These are phyloP conservation scores for Lontra canadensis DNA, from an alignment of 2,113 vertebrate species.

Conservation along the genomic window DNA sequence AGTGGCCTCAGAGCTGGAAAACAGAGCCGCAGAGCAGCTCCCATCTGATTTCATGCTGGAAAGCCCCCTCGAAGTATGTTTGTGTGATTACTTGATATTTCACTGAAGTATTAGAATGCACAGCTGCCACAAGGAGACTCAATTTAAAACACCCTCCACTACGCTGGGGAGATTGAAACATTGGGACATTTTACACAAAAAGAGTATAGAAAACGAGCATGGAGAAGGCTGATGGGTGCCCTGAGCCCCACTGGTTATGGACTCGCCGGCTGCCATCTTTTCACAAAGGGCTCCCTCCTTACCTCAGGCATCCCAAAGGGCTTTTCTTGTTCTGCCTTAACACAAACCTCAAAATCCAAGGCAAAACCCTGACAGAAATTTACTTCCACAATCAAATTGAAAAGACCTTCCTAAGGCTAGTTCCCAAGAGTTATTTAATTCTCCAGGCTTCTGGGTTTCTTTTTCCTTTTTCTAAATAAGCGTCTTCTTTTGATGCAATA, in stretches of 20 bases:
- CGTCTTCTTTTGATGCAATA: conserved; percentile 66
- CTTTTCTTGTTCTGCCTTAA: conserved; percentile 47
- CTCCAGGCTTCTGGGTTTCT: conserved; percentile 53
- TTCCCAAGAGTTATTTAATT: conserved; percentile 66
- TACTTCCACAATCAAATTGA: conserved; percentile 52
- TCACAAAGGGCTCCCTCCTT: neutral
- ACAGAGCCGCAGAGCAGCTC: accelerated
- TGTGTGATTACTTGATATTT: neutral
- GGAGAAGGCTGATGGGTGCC: neutral
- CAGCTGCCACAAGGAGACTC: neutral
- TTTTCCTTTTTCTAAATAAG: conserved; percentile 62
- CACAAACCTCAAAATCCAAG: conserved; percentile 47
- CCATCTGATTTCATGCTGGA: neutral
- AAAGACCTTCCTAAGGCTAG: conserved; percentile 56
- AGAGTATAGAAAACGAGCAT: neutral
- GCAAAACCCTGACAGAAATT: conserved; percentile 41
- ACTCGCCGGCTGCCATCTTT: neutral
- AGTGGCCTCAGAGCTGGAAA: neutral
- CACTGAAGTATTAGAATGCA: neutral
- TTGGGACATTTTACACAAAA: neutral
- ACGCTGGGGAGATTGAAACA: neutral
- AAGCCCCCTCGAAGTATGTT: neutral
- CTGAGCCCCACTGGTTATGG: neutral
- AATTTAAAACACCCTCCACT: neutral
- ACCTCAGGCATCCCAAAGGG: neutral